A percentile compares a stretch with the other conserved stretches of the same genome.
Conservation (phyloP, 1,140 invertebrate species). For the Megathymus violae region DNA sequence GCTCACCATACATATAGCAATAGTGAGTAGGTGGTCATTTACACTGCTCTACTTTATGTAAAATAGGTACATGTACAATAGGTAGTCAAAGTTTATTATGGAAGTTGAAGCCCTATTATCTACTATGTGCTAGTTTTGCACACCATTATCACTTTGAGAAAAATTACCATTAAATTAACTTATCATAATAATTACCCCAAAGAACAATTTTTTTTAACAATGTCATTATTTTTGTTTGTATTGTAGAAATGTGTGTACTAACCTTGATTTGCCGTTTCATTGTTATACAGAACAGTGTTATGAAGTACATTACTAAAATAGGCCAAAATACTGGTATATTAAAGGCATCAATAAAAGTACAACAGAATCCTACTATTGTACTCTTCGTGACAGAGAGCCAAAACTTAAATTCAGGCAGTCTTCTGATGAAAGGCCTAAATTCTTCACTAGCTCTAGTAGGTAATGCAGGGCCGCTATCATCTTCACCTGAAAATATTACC, state of each 20-base stretch:
- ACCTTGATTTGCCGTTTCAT: conserved; percentile 99
- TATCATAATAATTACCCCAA: too few relatives aligned
- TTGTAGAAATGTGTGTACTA: conserved; percentile 55
- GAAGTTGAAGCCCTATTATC: too few relatives aligned
- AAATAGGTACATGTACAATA: too few relatives aligned
- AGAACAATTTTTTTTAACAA: too few relatives aligned
- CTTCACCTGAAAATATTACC: conserved; percentile 81
- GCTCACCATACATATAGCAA: too few relatives aligned
- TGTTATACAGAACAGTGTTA: conserved; percentile 98
- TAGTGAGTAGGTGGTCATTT: too few relatives aligned
- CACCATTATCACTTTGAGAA: not conserved
- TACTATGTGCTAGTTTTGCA: not conserved
- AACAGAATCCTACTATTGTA: conserved; percentile 94
- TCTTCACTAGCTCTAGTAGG: conserved; percentile 98
- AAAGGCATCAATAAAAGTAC: conserved; percentile 98
- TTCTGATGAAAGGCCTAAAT: conserved; percentile 98
- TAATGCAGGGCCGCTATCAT: conserved; percentile 95
- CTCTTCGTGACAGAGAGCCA: conserved; percentile 99
- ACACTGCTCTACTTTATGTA: too few relatives aligned
- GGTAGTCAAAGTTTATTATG: too few relatives aligned
- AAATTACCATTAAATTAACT: conserved; percentile 14
- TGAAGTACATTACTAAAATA: conserved; percentile 99
- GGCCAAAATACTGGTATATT: conserved; percentile 99
- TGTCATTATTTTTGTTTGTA: not conserved
- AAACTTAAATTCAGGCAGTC: conserved; percentile 99